These are phyloP conservation scores for Ctenomys sociabilis DNA, from an alignment of 2,113 vertebrate species.

Conservation along the genomic window DNA sequence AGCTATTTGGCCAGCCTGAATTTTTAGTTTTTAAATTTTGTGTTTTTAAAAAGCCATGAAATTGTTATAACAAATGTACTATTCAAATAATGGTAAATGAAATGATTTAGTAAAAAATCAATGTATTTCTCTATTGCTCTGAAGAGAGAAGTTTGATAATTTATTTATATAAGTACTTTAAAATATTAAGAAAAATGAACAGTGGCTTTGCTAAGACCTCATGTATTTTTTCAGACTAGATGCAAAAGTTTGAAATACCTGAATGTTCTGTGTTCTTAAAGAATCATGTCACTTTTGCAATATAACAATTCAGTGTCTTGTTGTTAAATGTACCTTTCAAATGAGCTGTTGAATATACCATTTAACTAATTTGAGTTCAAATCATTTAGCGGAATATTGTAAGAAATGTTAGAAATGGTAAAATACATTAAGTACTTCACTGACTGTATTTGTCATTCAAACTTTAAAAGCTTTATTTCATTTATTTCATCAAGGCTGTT, in stretches of 20 bases:
- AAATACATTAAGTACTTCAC: background rate
- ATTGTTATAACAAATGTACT: background rate
- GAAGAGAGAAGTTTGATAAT: background rate
- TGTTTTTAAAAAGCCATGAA: background rate
- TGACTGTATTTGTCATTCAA: background rate
- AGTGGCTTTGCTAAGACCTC: background rate
- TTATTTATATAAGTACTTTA: background rate
- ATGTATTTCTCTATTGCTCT: background rate
- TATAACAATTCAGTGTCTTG: background rate
- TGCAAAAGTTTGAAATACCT: background rate
- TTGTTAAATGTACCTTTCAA: background rate
- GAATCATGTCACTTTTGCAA: background rate
- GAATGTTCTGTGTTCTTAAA: background rate
- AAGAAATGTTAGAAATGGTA: background rate
- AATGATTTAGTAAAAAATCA: background rate
- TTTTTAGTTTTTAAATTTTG: too few species aligned
- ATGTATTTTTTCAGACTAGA: background rate
- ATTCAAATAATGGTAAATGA: background rate
- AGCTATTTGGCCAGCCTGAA: too few species aligned
- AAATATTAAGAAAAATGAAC: background rate
- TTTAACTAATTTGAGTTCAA: background rate
- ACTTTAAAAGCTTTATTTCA: background rate
- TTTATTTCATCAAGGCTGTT: background rate
- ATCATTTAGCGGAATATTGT: background rate
- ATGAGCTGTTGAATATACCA: background rate